Conservation (phyloP, 2,888 invertebrate species). For the Cephus nigrinus region DNA sequence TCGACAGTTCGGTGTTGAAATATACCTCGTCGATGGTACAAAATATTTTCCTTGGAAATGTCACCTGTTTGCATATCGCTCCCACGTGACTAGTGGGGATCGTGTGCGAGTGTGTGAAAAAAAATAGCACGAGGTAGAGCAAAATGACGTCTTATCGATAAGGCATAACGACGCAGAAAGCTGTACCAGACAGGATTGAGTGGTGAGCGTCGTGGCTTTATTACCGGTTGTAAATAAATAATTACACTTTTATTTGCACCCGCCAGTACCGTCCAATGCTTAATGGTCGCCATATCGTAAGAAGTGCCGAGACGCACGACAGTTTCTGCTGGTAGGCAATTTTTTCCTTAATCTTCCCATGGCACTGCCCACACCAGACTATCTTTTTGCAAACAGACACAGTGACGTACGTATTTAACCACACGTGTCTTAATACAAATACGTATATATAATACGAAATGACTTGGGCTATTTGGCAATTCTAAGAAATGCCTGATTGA, state of each 20-base stretch:
- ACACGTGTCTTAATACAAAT: not conserved
- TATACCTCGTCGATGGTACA: too few species aligned
- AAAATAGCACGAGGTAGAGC: not conserved
- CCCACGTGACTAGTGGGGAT: not conserved
- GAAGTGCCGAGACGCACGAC: not conserved
- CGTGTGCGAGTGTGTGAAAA: not conserved
- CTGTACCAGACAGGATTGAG: conserved; percentile 4
- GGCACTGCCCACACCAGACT: not conserved
- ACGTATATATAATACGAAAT: not conserved
- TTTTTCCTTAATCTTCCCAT: not conserved
- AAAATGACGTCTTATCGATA: conserved; percentile 11
- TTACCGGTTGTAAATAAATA: conserved; percentile 36
- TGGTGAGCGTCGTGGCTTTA: conserved; percentile 26
- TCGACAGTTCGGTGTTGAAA: too few species aligned
- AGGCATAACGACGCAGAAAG: conserved; percentile 1
- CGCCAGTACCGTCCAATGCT: not conserved
- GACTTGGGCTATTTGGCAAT: not conserved
- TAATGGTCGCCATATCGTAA: not conserved
- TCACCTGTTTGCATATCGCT: not conserved
- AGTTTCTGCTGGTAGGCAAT: not conserved
- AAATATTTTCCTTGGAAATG: not conserved
- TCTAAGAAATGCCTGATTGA: not conserved
- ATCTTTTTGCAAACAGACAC: not conserved
- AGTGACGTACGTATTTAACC: not conserved
- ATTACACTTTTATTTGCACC: conserved; percentile 25